These are phyloP conservation scores for Falco concolor DNA, from an alignment of 2,797 vertebrate genomes.

Conservation along the genomic window DNA sequence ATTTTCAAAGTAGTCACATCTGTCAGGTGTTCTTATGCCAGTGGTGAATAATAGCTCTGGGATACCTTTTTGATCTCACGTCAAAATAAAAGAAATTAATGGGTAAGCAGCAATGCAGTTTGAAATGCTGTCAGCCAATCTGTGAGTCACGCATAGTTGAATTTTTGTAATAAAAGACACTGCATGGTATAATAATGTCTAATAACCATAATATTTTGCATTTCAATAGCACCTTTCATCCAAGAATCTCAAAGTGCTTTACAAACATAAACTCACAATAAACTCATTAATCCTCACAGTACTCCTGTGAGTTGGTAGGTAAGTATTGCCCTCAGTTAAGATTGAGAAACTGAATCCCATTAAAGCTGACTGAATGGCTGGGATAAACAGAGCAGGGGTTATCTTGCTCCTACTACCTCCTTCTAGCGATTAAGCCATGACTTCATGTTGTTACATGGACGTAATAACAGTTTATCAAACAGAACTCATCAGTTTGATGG, in stretches of 20 bases:
- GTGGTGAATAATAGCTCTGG: slow-evolving; percentile 50
- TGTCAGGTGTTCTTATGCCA: slow-evolving; percentile 34
- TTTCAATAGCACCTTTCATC: slow-evolving; percentile 67
- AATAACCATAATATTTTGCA: slow-evolving; percentile 68
- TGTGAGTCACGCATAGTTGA: slow-evolving; percentile 43
- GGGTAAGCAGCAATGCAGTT: slow-evolving; percentile 54
- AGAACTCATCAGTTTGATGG: not conserved
- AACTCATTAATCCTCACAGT: slow-evolving; percentile 33
- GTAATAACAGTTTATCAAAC: not conserved
- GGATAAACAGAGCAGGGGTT: not conserved
- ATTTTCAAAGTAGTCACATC: not conserved
- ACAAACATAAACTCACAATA: slow-evolving; percentile 63
- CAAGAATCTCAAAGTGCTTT: slow-evolving; percentile 65
- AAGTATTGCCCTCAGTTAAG: not conserved
- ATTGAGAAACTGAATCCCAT: not conserved
- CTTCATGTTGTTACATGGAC: not conserved
- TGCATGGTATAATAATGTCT: slow-evolving; percentile 54
- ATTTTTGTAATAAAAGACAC: slow-evolving; percentile 54
- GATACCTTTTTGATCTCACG: slow-evolving; percentile 54
- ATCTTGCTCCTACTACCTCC: not conserved
- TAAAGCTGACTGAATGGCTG: not conserved
- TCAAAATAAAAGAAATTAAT: slow-evolving; percentile 56
- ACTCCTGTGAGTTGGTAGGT: not conserved
- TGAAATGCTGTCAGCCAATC: slow-evolving; percentile 58
- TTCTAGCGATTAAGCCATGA: not conserved